Evolutionary conservation across 2,888 invertebrate genomes (phyloP).

Genomic region (Heliconius cydno): DNA sequence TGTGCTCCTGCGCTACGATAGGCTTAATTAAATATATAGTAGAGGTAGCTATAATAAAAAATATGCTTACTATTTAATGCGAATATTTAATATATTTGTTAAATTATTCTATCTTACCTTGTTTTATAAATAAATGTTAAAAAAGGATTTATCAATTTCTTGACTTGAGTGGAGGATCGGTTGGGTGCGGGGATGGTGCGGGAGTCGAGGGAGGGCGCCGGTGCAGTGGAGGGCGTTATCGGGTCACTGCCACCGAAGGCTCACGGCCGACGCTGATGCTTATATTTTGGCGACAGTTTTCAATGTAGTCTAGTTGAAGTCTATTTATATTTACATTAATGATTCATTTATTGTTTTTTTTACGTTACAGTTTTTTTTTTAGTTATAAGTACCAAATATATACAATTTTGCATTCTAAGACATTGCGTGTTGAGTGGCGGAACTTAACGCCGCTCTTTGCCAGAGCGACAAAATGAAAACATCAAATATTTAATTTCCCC

Average conservation of each 20-base stretch:
- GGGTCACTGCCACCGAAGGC: slow-evolving; percentile 85
- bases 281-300: slow-evolving; percentile 74
- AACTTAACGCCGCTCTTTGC: no score
- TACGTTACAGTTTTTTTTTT: neutral
- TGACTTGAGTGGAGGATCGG: slow-evolving; percentile 26
- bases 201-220: slow-evolving; percentile 50
- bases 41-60: no score
- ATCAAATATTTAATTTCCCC: no score
- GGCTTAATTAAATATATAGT: no score
- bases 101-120: neutral
- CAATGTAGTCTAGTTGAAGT: slow-evolving; percentile 57
- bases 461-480: no score
- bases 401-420: no score
- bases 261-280: slow-evolving; percentile 70
- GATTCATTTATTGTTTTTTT: neutral
- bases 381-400: neutral
- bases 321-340: slow-evolving; percentile 21
- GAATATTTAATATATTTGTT: neutral
- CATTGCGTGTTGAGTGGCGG: no score
- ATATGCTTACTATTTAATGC: no score
- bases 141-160: slow-evolving; percentile 43
- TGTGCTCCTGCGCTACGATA: no score
- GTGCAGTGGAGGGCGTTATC: slow-evolving; percentile 81
- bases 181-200: slow-evolving; percentile 36
- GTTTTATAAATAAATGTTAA: slow-evolving; percentile 9